phyloP scores from a whole-genome alignment of 2,113 vertebrate genomes.

The Catharus bicknelli region DNA sequence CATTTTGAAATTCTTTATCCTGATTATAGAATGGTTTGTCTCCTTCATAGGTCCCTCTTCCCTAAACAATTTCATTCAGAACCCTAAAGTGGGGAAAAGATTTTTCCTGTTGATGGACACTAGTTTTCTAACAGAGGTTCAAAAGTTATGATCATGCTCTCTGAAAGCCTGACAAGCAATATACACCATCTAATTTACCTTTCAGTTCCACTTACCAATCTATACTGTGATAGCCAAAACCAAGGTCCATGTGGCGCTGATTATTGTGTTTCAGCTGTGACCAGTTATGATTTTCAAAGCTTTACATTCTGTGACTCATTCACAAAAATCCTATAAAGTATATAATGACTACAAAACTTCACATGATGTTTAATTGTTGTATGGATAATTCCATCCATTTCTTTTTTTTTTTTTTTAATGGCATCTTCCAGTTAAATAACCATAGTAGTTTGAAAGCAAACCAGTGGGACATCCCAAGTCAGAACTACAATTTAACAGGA shows the following conservation, averaged over 20 bases:
- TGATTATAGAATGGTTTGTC: neutral
- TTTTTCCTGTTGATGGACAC: neutral
- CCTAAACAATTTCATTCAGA: neutral
- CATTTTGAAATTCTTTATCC: neutral
- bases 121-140: neutral
- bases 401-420: neutral
- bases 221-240: neutral
- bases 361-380: neutral
- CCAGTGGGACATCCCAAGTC: neutral
- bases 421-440: neutral
- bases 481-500: neutral
- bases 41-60: neutral
- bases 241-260: neutral
- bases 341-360: neutral
- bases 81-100: neutral
- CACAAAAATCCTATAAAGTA: neutral
- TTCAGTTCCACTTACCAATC: neutral
- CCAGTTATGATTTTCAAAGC: neutral
- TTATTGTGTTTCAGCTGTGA: neutral
- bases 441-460: neutral
- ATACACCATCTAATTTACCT: neutral
- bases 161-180: neutral
- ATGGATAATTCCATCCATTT: neutral
- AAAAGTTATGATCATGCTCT: neutral
- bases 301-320: neutral